Evolutionary conservation across 2,888 invertebrate species (phyloP).

Genomic region (Nemapogon koenigi): DNA sequence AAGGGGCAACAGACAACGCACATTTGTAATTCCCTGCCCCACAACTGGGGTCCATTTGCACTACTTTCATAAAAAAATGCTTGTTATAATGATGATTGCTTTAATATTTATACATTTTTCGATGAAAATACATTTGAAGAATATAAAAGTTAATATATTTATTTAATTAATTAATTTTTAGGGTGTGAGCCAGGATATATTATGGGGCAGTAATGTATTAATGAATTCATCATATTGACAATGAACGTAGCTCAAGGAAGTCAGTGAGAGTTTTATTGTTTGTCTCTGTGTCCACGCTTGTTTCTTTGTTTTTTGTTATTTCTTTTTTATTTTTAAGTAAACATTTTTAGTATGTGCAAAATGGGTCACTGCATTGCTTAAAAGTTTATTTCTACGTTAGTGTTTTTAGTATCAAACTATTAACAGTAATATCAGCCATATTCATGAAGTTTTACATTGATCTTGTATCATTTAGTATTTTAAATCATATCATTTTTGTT

Average conservation of each 20-base stretch:
- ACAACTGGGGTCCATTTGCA: conserved; percentile 59
- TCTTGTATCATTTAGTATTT: too few relatives aligned
- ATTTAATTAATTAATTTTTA: too few relatives aligned
- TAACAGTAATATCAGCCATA: too few relatives aligned
- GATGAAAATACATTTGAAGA: too few relatives aligned
- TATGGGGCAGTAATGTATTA: too few relatives aligned
- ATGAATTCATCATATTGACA: too few relatives aligned
- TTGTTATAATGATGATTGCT: conserved; percentile 20
- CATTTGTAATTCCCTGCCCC: conserved; percentile 43
- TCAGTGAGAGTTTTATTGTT: conserved; percentile 14
- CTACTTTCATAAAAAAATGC: conserved; percentile 25
- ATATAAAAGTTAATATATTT: not conserved
- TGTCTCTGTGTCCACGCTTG: conserved; percentile 63
- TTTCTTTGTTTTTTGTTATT: conserved; percentile 36
- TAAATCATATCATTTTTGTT: too few relatives aligned
- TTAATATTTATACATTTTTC: too few relatives aligned
- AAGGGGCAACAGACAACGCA: conserved; percentile 46
- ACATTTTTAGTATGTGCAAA: conserved; percentile 40
- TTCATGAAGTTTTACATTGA: too few relatives aligned
- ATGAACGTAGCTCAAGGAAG: too few relatives aligned
- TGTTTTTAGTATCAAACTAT: too few relatives aligned
- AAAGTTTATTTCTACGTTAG: conserved; percentile 23
- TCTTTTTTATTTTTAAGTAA: conserved; percentile 5
- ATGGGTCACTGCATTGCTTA: conserved; percentile 53
- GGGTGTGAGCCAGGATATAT: too few relatives aligned